Percentiles rank a stretch among this genome's conserved stretches.
These are phyloP conservation scores for Trypoxylon attenuatum DNA, from an alignment of 2,888 invertebrate genomes.

Conservation along the genomic window DNA sequence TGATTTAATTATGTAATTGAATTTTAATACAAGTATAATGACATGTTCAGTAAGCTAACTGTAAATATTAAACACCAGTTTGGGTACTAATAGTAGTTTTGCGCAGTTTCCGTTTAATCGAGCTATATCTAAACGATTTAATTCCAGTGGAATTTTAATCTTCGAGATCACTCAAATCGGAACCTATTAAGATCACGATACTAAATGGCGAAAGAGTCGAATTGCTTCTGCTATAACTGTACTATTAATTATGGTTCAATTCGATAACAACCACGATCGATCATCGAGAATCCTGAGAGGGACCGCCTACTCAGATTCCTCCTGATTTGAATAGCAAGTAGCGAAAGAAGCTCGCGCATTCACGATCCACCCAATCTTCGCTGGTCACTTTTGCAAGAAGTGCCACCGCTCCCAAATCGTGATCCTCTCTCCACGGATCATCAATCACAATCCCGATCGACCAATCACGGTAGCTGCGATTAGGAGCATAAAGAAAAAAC, in stretches of 20 bases:
- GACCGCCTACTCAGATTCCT: neutral
- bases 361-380: neutral
- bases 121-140: no score
- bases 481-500: neutral
- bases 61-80: no score
- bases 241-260: conserved; percentile 20
- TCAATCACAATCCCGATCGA: neutral
- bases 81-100: no score
- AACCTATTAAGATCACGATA: conserved; percentile 13
- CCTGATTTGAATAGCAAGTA: conserved; percentile 11
- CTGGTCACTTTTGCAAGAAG: no score
- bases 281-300: conserved; percentile 9
- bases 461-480: neutral
- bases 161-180: no score
- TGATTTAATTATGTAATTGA: no score
- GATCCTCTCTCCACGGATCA: neutral
- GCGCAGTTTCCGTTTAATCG: no score
- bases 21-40: no score
- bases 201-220: conserved; percentile 1
- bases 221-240: conserved; percentile 16
- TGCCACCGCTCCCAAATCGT: neutral
- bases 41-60: no score
- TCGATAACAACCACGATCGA: conserved; percentile 13
- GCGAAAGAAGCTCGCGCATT: neutral
- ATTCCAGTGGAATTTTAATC: no score